Evolutionary conservation across 2,888 invertebrate genomes (phyloP), one percentile per base, ranked within the genome.

Genomic region (Epiperipatus broadwayi): DNA sequence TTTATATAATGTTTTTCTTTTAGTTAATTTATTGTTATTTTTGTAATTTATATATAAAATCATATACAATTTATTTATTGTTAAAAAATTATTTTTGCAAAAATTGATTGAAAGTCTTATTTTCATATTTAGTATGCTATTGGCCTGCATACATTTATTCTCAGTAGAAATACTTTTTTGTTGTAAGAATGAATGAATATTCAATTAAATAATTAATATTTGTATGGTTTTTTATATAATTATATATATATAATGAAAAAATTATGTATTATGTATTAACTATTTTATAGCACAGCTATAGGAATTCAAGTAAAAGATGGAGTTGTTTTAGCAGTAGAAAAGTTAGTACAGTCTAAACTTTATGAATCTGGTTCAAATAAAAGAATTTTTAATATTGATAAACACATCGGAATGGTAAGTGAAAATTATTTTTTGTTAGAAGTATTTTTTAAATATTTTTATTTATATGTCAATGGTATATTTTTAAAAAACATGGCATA

Each of bases 251-350:
- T 4, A 19, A 14, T 4, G 7, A 15, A 31, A 8, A 19, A 18
- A 16, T 8, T 41, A 21, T 31, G 20, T 25, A 5, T 10, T 25
- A 7, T 28, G 5, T 29, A 20, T 22, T 14, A n/a, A 5, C 22
- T 37, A 37, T 22, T 30, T 56, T 58, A 20, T 48, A 73, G 73
- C 7, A 95, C 95, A 43, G 87, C 89, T 10, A 78, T 99, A 46
- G 95, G 80, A 1, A 69, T 99, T 4, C 67, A 84, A 51, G 91
- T 93, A 18, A 91, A 84, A 55, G 89, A 97, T 66, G 85, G 91
- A 39, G 78, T 97, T 3, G 87, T 99, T 4, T 77, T 97, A 54
- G 97, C 89, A 0, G 89, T 95, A 1, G 97, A 99, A 57, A 97
- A 99, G 64, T 69, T 95, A 41, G 75, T 95, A 1, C 77, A 81